Base-by-base conservation (phyloP, 2,113 vertebrate species). In the Calidris pygmaea region DNA sequence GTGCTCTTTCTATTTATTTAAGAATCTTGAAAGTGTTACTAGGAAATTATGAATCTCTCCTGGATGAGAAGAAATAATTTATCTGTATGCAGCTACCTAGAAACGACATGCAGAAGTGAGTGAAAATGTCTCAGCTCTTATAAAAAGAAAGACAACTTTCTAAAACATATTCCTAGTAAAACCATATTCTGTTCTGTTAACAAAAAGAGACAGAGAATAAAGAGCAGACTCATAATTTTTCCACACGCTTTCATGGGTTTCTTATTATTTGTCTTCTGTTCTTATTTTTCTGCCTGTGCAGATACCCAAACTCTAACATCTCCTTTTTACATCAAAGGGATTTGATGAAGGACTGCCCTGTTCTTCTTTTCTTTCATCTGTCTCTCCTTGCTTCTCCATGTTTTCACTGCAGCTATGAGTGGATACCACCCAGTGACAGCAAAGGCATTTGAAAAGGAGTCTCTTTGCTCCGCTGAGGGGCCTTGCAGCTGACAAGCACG, bases 341-440 rank as follows among this genome's bases (percentile, higher is more conserved):
- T 76, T 93, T 91, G 34, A 56, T 80, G 79, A 92, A 89, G 76
- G 50, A 73, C 37, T 88, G 41, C 81, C 87, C 87, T 95, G 84
- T 76, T 96, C 91, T 95, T 89, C 74, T 83, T 62, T 83, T 67
- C 94, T 96, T 96, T 96, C 81, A 95, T 95, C 84, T 92, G 58
- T 70, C 53, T 93, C 68, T 92, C 71, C 48, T 82, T 66, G 67
- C 32, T 83, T 91, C 63, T 85, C 85, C 67, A 7, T 66, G 53
- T 89, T 93, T 95, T 73, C 67, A 84, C 83, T 95, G 63, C 66
- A 80, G 45, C 68, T 93, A 76, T 60, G 50, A 85, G 74, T 83
- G 71, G 55, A 59, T 92, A 76, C 91, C 94, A 97, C 89, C 93
- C 78, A 73, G 94, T 91, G 92, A 95, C 77, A 94, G 93, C 67